Base-by-base conservation (phyloP, 35 echinoderm and acorn worm species). In the Stichopus chloronotus region DNA sequence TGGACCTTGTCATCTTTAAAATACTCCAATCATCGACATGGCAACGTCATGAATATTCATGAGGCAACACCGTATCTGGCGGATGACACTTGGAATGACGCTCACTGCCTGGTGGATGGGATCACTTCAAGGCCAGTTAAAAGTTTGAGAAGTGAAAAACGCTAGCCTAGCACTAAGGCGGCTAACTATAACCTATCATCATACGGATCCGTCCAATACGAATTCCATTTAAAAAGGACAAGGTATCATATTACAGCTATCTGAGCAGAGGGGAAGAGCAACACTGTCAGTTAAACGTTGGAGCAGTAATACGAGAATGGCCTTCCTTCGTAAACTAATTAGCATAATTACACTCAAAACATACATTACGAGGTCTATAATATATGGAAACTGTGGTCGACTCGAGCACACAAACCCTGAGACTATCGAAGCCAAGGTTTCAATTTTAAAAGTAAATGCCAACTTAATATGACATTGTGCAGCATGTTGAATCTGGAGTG, bases 161-260 rank as follows among this genome's bases (percentile, higher is more conserved):
- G 30, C 30, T 43, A 74, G n/a, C 22, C 69, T 74, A 74, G 69
- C 2, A 74, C 14, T 61, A 10, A 74, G 69, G 22, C 69, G 22
- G 5, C 69, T 74, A 20, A 21, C 69, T 74, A 14, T 20, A 74
- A 74, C 61, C 12, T 74, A 74, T 74, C 69, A 7, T 74, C 22
- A 74, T 74, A 20, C 22, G 69, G 69, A 74, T 43, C 30, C 17
- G 69, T 74, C 69, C 69, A 74, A 21, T 7, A 20, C 22, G 69
- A 74, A 74, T 74, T 74, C 12, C 69, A 61, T 14, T 61, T 61
- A 10, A 61, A 61, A 61, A 14, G 59, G 17, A 74, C 12, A 4
- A 74, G 19, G 69, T 74, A 74, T 74, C 69, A 19, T 74, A 74
- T 74, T 74, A 74, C 69, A 74, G 69, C 12, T 74, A 74, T 74